Percentiles rank a stretch among this genome's conserved stretches.
phyloP scores from a whole-genome alignment of 2,888 invertebrate genomes.

The Spilarctia lutea region DNA sequence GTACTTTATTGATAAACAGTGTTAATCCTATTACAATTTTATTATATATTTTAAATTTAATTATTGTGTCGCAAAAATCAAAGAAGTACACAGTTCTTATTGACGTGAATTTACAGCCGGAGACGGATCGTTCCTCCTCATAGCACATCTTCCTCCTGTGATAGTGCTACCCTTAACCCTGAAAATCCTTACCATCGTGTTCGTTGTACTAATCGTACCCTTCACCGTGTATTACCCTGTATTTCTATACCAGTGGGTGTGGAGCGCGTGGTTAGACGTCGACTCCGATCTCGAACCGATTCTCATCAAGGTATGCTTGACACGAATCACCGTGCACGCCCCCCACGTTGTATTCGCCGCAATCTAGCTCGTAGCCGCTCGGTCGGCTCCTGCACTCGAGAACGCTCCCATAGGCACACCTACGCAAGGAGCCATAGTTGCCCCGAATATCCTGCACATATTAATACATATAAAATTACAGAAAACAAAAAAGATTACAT shows the following conservation, averaged over 20 bases:
- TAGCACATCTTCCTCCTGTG: constrained; percentile 75
- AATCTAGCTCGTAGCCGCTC: constrained; percentile 74
- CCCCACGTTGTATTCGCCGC: constrained; percentile 63
- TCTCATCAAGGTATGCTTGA: constrained; percentile 24
- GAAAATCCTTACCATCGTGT: constrained; percentile 49
- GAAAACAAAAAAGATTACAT: constrained; percentile 68
- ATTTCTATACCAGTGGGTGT: constrained; percentile 63
- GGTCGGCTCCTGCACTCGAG: constrained; percentile 63
- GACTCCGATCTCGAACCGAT: constrained; percentile 52
- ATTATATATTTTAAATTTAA: not conserved
- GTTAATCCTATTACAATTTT: not conserved
- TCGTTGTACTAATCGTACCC: constrained; percentile 50
- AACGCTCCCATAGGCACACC: constrained; percentile 60
- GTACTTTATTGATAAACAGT: constrained; percentile 52
- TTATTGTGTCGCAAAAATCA: constrained; percentile 8
- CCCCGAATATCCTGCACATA: constrained; percentile 67
- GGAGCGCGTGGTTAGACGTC: constrained; percentile 63
- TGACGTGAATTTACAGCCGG: constrained; percentile 73
- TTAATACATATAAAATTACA: constrained; percentile 69
- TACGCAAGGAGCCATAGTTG: constrained; percentile 74
- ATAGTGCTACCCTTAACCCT: constrained; percentile 71
- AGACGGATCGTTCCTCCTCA: constrained; percentile 69
- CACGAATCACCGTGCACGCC: constrained; percentile 55
- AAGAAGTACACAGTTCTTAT: constrained; percentile 37
- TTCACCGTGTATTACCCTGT: constrained; percentile 63